Evolutionary conservation across 2,113 vertebrate genomes (phyloP).

Genomic region (Lophius piscatorius): DNA sequence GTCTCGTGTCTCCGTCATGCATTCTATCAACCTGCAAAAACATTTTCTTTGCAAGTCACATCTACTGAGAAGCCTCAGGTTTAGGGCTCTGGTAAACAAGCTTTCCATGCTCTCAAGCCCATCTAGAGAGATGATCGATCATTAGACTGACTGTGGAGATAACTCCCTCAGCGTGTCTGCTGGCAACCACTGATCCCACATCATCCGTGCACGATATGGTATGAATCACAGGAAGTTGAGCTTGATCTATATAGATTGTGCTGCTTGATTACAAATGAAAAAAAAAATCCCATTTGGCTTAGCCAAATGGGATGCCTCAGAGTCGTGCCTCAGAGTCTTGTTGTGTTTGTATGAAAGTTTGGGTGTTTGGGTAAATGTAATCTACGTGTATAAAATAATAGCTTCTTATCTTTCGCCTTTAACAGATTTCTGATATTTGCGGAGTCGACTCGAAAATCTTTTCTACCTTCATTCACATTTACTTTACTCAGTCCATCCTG

Average conservation of each 20-base stretch:
- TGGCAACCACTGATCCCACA: conserved; percentile 75
- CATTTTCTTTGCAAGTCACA: conserved; percentile 55
- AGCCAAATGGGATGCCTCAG: conserved; percentile 51
- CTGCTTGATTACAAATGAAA: conserved; percentile 71
- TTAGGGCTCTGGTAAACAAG: conserved; percentile 69
- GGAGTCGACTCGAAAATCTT: conserved; percentile 54
- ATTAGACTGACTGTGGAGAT: conserved; percentile 74
- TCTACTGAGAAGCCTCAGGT: conserved; percentile 45
- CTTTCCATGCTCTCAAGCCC: conserved; percentile 67
- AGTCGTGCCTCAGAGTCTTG: conserved; percentile 40
- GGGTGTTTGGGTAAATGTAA: background rate
- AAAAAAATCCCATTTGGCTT: conserved; percentile 72
- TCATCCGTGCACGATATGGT: conserved; percentile 72
- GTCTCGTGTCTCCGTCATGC: background rate
- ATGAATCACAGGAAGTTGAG: conserved; percentile 81
- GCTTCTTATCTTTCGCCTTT: conserved; percentile 51
- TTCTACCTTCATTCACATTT: conserved; percentile 69
- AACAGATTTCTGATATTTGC: conserved; percentile 52
- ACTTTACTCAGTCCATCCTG: conserved; percentile 63
- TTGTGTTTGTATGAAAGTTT: conserved; percentile 35
- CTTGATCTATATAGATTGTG: conserved; percentile 80
- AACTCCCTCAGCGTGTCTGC: conserved; percentile 73
- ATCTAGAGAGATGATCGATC: conserved; percentile 78
- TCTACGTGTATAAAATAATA: conserved; percentile 40
- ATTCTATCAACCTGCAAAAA: conserved; percentile 38